phyloP scores from a whole-genome alignment of 2,113 vertebrate species.

The Corythoichthys haematopterus region DNA sequence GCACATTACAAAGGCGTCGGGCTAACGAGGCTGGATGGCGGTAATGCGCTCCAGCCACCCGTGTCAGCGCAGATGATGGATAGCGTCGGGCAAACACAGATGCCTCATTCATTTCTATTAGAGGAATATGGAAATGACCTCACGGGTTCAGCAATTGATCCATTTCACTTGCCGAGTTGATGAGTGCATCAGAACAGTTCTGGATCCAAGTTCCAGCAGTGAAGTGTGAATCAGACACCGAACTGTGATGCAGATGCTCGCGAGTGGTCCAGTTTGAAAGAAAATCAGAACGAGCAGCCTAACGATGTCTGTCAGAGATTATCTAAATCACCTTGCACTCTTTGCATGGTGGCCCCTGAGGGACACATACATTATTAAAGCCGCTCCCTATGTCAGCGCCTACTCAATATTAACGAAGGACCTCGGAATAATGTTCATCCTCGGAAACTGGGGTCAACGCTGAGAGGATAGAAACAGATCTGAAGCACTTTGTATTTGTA shows the following conservation, averaged over 20 bases:
- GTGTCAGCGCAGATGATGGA: conserved; percentile 76
- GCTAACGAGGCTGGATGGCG: conserved; percentile 29
- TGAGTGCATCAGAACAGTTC: not conserved
- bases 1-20: conserved; percentile 35
- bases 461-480: conserved; percentile 15
- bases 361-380: conserved; percentile 67
- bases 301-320: conserved; percentile 4
- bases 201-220: not conserved
- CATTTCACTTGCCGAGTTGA: conserved; percentile 54
- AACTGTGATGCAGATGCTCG: not conserved
- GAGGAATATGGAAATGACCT: conserved; percentile 75
- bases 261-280: not conserved
- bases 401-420: conserved; percentile 68
- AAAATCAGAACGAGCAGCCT: not conserved
- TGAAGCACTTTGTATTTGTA: not conserved
- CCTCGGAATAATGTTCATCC: conserved; percentile 57
- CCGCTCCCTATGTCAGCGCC: conserved; percentile 34
- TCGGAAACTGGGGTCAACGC: conserved; percentile 38
- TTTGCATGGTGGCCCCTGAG: conserved; percentile 34
- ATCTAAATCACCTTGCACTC: conserved; percentile 3
- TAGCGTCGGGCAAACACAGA: conserved; percentile 80
- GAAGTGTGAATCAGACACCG: not conserved
- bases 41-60: conserved; percentile 14
- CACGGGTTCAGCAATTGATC: conserved; percentile 44
- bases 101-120: conserved; percentile 91